Evolutionary conservation across 2,113 vertebrate species (phyloP), one percentile per base, ranked within the genome.

Genomic region (Mugil cephalus): DNA sequence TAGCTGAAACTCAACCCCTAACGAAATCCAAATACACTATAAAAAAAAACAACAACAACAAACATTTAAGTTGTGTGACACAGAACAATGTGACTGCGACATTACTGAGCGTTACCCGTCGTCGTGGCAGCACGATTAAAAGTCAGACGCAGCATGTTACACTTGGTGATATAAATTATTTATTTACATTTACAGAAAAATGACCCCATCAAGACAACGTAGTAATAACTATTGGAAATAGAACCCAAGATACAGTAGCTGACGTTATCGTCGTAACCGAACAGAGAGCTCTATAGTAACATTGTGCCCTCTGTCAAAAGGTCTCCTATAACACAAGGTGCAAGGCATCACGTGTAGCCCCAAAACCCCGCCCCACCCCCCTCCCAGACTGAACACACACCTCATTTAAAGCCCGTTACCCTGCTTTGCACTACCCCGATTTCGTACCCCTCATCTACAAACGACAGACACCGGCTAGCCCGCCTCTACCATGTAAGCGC

Each of bases 121-220:
- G 48, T 24, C 1, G 48, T 51, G 17, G 48, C 48, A 51, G 7
- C 30, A 35, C 53, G 66, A 10, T 65, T 8, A 68, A 19, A 45
- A n/a, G 64, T 3, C 48, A 0, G 74, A 88, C 68, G 40, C 84
- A 15, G 52, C n/a, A 7, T 11, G 42, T 78, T 87, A 85, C 83
- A 81, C 91, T 92, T 94, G 83, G 95, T 98, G 97, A 98, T 99
- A 99, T 99, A 99, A 99, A 99, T 99, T 98, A 98, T 98, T 99
- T 99, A 99, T 99, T 98, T 99, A 99, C 97, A 99, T 98, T 91
- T 98, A 99, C 97, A 98, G 97, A 98, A 99, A 96, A 95, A 98
- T 97, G 89, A 99, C 95, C 93, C 93, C 94, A 98, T 97, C 97
- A 96, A 98, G 96, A 99, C 97, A 99, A 97, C 96, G 96, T 97